Percentiles rank a stretch among this genome's conserved stretches.
phyloP scores from a whole-genome alignment of 2,113 vertebrate species.

The Podilymbus podiceps region DNA sequence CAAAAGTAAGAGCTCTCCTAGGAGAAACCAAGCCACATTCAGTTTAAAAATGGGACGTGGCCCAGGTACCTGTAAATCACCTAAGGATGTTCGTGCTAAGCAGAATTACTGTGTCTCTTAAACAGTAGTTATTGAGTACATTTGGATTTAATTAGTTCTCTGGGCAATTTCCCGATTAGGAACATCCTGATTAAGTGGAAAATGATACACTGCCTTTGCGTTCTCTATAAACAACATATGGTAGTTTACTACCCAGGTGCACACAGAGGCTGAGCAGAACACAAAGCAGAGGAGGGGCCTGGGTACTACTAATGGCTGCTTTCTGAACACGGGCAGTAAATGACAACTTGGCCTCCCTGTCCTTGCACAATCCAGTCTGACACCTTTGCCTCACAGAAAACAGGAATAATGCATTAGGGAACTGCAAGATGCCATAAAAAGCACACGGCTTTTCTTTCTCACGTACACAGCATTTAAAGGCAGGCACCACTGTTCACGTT shows the following conservation, averaged over 20 bases:
- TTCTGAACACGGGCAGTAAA: not conserved
- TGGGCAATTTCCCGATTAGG: constrained; percentile 47
- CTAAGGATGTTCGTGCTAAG: not conserved
- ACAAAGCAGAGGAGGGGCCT: constrained; percentile 4
- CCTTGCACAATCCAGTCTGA: constrained; percentile 11
- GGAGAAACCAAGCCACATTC: not conserved
- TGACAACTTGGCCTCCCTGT: not conserved
- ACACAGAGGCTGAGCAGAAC: not conserved
- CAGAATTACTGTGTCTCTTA: constrained; percentile 36
- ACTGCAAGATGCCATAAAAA: not conserved
- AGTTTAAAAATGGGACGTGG: not conserved
- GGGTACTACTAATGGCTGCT: not conserved
- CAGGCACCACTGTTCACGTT: not conserved
- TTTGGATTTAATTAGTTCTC: constrained; percentile 58
- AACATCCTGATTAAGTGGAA: constrained; percentile 60
- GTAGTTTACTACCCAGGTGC: constrained; percentile 28
- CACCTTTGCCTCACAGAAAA: not conserved
- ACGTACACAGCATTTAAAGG: not conserved
- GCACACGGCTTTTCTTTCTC: not conserved
- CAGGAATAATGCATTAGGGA: not conserved
- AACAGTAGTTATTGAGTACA: constrained; percentile 56
- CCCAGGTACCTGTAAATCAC: constrained; percentile 43
- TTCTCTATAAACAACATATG: constrained; percentile 46
- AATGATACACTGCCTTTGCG: constrained; percentile 42
- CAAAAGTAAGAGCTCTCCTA: not conserved